Evolutionary conservation across 2,797 vertebrate genomes (phyloP), one percentile per base, ranked within the genome.

Genomic region (Gymnodraco acuticeps): DNA sequence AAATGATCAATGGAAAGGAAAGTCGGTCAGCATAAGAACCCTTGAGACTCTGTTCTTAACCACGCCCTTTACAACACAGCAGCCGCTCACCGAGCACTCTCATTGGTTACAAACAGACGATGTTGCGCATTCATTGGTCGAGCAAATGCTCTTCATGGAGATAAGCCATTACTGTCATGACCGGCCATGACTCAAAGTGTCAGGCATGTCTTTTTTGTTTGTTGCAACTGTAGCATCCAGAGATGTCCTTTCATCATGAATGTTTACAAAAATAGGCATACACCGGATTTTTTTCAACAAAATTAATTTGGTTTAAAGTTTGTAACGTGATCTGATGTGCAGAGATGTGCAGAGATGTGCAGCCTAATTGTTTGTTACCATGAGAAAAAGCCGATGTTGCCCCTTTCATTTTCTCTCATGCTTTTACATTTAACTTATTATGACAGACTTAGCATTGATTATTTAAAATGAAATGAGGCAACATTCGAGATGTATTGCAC

Each of bases 181-280:
- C 23, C 23, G 23, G 13, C 31, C 45, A 10, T 86, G 78, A 78
- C 65, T 82, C 84, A 87, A 43, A 5, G 20, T 4, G 17, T 41
- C 43, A 10, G 20, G 20, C 20, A 67, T 66, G 54, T 72, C 27
- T 50, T 60, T 64, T 19, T n/a, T 58, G 46, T 77, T 77, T 67
- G 63, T 56, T 4, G 27, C 27, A 27, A 27, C 4, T 27, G 23
- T 27, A 27, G 23, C 27, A 27, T 27, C 27, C 27, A 27, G 27
- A 27, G 27, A 27, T 27, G 27, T 27, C 27, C 27, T 27, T 27
- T 27, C 27, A 27, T 27, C 27, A 5, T 27, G 27, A 27, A 43
- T 4, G 13, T 50, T 15, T 63, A 13, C 59, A 23, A 42, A 14
- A 10, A 16, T 16, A 31, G 16, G 33, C 10, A 47, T 60, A 9